A percentile compares a stretch with the other conserved stretches of the same genome.
These are phyloP conservation scores for Orchestes rusci DNA, from an alignment of 2,888 invertebrate genomes.

Conservation along the genomic window DNA sequence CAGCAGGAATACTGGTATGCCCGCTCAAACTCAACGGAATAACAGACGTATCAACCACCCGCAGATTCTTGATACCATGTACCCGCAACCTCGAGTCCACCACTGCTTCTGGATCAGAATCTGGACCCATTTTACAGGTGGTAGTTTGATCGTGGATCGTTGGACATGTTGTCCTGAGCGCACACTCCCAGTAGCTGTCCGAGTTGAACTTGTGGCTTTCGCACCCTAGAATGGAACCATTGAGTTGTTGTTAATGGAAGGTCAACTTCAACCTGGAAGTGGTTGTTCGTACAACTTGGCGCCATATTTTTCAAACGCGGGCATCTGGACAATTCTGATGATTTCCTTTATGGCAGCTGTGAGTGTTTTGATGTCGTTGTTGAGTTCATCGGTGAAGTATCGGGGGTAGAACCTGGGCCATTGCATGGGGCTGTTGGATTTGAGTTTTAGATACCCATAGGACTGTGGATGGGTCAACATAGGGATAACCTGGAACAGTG, in stretches of 20 bases:
- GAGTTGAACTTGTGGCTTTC: conserved; percentile 38
- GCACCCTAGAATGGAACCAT: conserved; percentile 40
- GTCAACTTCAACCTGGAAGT: conserved; percentile 26
- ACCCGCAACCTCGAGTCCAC: conserved; percentile 50
- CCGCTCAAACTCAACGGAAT: conserved; percentile 50
- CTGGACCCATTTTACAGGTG: conserved; percentile 52
- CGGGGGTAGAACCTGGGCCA: conserved; percentile 72
- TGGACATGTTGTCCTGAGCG: conserved; percentile 43
- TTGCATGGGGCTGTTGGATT: conserved; percentile 61
- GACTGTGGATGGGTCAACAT: conserved; percentile 67
- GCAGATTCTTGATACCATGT: conserved; percentile 46
- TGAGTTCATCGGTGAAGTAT: conserved; percentile 62
- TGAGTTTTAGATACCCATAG: conserved; percentile 60
- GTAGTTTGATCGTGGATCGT: conserved; percentile 50
- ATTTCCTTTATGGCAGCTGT: conserved; percentile 45
- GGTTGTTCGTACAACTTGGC: conserved; percentile 24
- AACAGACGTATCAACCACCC: conserved; percentile 52
- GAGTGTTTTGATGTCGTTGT: conserved; percentile 42
- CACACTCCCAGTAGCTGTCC: conserved; percentile 50
- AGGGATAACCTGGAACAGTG: conserved; percentile 46
- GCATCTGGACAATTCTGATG: conserved; percentile 45
- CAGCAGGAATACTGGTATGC: conserved; percentile 48
- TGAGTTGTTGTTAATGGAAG: too few species aligned
- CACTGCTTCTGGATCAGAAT: conserved; percentile 47
- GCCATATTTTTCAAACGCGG: conserved; percentile 42